These are phyloP conservation scores for Heloderma charlesbogerti DNA, from an alignment of 2,113 vertebrate species.

Conservation along the genomic window DNA sequence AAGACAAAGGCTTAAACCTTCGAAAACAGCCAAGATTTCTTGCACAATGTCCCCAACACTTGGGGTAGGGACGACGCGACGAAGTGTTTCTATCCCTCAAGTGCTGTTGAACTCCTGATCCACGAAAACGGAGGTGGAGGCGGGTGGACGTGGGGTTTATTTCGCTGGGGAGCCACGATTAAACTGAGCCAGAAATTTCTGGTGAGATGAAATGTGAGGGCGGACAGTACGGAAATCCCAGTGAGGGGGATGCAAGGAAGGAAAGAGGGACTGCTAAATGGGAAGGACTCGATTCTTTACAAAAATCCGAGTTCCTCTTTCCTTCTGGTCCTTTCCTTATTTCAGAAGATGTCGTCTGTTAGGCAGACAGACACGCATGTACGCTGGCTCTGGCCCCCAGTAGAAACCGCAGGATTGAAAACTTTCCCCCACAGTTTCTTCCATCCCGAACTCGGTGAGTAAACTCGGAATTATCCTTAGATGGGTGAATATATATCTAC, in stretches of 20 bases:
- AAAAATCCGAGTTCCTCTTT: background rate
- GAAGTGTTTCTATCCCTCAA: too few species aligned
- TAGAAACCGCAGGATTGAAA: background rate
- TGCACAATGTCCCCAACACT: background rate
- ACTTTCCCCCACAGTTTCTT: background rate
- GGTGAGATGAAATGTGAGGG: background rate
- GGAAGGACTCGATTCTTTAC: background rate
- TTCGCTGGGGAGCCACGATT: background rate
- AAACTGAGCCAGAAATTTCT: background rate
- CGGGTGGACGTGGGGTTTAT: background rate
- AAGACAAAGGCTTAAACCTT: background rate
- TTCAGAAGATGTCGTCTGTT: background rate
- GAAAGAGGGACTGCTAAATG: background rate
- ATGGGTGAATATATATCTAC: background rate
- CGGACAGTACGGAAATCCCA: background rate
- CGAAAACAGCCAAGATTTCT: background rate
- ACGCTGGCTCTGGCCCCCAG: background rate
- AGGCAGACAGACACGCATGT: background rate
- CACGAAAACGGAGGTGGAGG: background rate
- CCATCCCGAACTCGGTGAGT: background rate
- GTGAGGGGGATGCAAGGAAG: background rate
- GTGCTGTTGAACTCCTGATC: background rate
- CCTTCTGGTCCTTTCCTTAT: too few species aligned
- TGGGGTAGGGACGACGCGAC: too few species aligned
- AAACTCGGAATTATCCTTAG: background rate